A percentile compares a stretch with the other conserved stretches of the same genome.
These are phyloP conservation scores for Calyptomena viridis DNA, from an alignment of 2,113 vertebrate species.

Conservation along the genomic window DNA sequence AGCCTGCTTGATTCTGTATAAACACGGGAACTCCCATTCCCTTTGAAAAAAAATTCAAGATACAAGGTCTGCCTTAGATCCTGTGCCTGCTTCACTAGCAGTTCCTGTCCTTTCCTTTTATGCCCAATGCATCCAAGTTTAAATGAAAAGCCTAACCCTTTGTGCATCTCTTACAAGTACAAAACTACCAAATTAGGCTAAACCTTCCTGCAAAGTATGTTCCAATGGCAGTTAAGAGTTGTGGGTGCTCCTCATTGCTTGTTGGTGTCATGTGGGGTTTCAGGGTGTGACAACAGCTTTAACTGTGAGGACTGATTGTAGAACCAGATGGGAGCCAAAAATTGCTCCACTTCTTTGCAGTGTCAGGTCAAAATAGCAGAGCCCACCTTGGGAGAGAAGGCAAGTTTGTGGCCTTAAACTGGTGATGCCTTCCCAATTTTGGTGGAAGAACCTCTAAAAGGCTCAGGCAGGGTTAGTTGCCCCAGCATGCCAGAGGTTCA, in stretches of 20 bases:
- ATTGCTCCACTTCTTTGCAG: background rate
- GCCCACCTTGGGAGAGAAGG: background rate
- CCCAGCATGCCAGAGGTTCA: fast-evolving
- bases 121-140: background rate
- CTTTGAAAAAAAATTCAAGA: background rate
- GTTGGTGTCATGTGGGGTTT: background rate
- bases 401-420: background rate
- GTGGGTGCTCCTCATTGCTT: background rate
- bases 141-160: background rate
- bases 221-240: background rate
- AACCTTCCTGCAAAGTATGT: background rate
- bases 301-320: background rate
- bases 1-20: background rate
- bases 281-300: background rate
- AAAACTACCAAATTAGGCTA: background rate
- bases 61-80: background rate
- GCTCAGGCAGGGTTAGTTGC: background rate
- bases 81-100: background rate
- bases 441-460: background rate
- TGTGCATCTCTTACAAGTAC: background rate
- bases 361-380: background rate
- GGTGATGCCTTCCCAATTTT: background rate
- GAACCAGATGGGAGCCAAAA: background rate
- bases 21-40: background rate
- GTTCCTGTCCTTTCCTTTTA: background rate